Evolutionary conservation across 2,113 vertebrate species (phyloP), one percentile per base, ranked within the genome.

Genomic region (Numida meleagris): DNA sequence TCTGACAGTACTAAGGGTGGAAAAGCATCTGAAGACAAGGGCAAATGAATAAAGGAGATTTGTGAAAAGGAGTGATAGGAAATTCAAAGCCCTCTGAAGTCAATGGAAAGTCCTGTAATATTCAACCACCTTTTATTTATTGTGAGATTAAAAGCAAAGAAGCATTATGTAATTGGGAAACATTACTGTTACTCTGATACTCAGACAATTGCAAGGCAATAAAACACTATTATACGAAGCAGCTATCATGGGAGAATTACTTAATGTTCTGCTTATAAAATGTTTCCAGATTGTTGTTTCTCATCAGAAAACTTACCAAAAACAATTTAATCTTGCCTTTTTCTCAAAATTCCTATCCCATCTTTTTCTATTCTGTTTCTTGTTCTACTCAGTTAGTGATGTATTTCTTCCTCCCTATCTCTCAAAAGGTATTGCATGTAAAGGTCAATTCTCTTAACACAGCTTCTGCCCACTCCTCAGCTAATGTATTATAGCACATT

Each of bases 401-500:
- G 42, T 63, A 91, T 95, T 89, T 75, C 93, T 96, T 90, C 86
- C 89, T 95, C 65, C 61, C 78, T 92, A 63, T 91, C 94, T 84
- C 76, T 90, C 91, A 58, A 36, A 96, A 96, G 61, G 62, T 95
- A 93, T 70, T 70, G 80, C 78, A 50, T 86, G 90, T 57, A 95
- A 96, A 96, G 82, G 95, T 94, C 91, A 97, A 93, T 57, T 93
- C 89, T 79, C 85, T 96, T 95, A 91, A 77, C 90, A 86, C 65
- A 78, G 94, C 91, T 93, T 78, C 93, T 94, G 93, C 82, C 88
- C 78, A 74, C 86, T 95, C 96, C 95, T 96, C 93, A 97, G 86
- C 92, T 97, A 95, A 97, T 86, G 85, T 94, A 95, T 95, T 95
- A 90, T 95, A 97, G 82, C 88, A 77, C 91, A 84, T 96, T 97